Percentiles rank a stretch among this genome's conserved stretches.
These are phyloP conservation scores for Dynastes hyllus DNA, from an alignment of 2,888 invertebrate species.

Conservation along the genomic window DNA sequence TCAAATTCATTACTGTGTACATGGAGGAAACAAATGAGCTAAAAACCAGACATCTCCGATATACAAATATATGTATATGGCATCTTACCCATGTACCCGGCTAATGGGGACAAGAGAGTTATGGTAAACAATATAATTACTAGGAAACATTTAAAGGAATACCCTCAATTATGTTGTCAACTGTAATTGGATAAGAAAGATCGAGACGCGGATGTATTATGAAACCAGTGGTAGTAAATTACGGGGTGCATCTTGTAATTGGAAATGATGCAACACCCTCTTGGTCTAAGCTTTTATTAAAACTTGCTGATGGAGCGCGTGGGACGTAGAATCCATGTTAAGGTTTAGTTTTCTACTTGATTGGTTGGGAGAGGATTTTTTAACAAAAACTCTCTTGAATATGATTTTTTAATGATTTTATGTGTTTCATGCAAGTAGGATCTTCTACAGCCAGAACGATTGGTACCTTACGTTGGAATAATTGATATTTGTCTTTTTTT, in stretches of 20 bases:
- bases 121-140: slow-evolving; percentile 48
- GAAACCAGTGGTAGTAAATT: slow-evolving; percentile 58
- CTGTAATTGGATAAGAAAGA: slow-evolving; percentile 56
- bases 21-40: background rate
- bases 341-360: no score
- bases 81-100: background rate
- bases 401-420: no score
- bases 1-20: slow-evolving; percentile 31
- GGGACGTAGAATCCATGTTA: slow-evolving; percentile 30
- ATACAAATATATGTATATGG: background rate
- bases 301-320: slow-evolving; percentile 56
- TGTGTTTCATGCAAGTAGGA: no score
- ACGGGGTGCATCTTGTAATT: slow-evolving; percentile 52
- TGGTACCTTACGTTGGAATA: no score
- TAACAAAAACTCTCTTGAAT: no score
- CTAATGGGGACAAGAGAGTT: slow-evolving; percentile 14
- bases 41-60: no score
- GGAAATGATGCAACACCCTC: slow-evolving; percentile 52
- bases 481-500: no score
- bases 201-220: slow-evolving; percentile 56
- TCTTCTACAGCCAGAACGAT: no score
- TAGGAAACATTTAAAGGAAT: slow-evolving; percentile 43
- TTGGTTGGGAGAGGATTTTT: background rate
- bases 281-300: slow-evolving; percentile 53
- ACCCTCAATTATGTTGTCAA: slow-evolving; percentile 52